phyloP scores from a whole-genome alignment of 2,113 vertebrate species.

The Zootoca vivipara region DNA sequence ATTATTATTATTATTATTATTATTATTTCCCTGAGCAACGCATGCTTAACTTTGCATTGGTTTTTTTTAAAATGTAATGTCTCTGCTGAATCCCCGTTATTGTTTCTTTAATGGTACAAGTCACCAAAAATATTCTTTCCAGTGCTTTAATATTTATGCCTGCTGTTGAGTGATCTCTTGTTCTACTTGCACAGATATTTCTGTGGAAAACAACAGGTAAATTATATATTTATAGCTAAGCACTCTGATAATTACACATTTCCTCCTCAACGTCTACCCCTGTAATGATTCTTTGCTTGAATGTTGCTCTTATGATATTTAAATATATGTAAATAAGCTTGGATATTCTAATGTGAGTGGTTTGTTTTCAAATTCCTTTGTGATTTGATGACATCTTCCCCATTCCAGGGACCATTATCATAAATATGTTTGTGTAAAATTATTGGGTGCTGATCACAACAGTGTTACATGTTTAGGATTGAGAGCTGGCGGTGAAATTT shows the following conservation, averaged over 20 bases:
- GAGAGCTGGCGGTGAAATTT: conserved; percentile 43
- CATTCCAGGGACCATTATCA: conserved; percentile 24
- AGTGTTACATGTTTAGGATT: conserved; percentile 31
- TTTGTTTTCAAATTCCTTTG: conserved; percentile 49
- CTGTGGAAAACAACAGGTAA: conserved; percentile 2
- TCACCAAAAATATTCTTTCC: neutral
- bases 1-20: too few species aligned
- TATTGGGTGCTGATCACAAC: conserved; percentile 43
- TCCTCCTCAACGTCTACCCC: neutral
- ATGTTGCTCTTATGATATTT: conserved; percentile 35
- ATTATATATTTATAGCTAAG: conserved; percentile 26
- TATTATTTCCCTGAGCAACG: conserved; percentile 12
- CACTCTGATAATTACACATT: neutral
- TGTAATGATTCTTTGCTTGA: conserved; percentile 13
- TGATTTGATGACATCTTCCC: conserved; percentile 63
- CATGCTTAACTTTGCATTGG: conserved; percentile 31
- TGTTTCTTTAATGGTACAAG: neutral
- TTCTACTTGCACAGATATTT: conserved; percentile 6
- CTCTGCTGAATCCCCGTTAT: conserved; percentile 30
- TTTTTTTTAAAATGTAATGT: conserved; percentile 27
- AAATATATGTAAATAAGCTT: conserved; percentile 33
- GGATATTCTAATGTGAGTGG: conserved; percentile 17
- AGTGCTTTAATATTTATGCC: neutral
- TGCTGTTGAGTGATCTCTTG: neutral
- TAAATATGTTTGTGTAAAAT: conserved; percentile 48